A percentile compares a stretch with the other conserved stretches of the same genome.
Conservation (phyloP, 1,140 invertebrate species). For the Drosophila biarmipes region DNA sequence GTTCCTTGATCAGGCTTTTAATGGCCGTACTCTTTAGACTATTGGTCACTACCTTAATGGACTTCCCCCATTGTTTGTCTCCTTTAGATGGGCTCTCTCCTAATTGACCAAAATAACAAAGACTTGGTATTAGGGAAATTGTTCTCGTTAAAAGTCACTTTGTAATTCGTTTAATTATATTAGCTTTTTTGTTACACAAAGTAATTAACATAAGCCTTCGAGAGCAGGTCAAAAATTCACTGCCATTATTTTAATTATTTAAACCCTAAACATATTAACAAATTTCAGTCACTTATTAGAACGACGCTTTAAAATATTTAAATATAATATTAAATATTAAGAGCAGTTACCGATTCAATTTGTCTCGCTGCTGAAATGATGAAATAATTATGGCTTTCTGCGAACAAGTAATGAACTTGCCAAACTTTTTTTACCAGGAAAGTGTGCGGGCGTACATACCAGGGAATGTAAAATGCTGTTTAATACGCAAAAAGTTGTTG, state of each 20-base stretch:
- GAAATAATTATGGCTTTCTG: slow-evolving; percentile 37
- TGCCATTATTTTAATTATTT: neutral
- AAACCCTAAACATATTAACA: neutral
- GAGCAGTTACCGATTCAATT: slow-evolving; percentile 21
- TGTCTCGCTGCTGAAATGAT: slow-evolving; percentile 14
- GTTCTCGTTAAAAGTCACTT: neutral
- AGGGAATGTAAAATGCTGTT: slow-evolving; percentile 48
- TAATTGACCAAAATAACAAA: slow-evolving; percentile 24
- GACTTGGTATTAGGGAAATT: neutral
- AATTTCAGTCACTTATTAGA: neutral
- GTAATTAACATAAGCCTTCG: slow-evolving; percentile 7
- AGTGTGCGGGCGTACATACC: no score
- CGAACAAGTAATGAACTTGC: slow-evolving; percentile 39
- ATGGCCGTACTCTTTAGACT: neutral
- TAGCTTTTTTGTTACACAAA: slow-evolving; percentile 6
- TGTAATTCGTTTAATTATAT: slow-evolving; percentile 31
- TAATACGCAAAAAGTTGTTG: slow-evolving; percentile 53
- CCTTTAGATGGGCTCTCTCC: slow-evolving; percentile 2
- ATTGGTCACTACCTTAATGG: slow-evolving; percentile 10
- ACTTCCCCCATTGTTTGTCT: neutral
- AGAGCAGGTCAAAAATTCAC: slow-evolving; percentile 2
- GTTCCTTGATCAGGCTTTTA: neutral
- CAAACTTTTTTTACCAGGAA: slow-evolving; percentile 33
- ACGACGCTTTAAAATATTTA: neutral
- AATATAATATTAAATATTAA: neutral